Percentiles rank a stretch among this genome's conserved stretches.
Conservation (phyloP, 2,797 vertebrate species). For the Limosa lapponica region DNA sequence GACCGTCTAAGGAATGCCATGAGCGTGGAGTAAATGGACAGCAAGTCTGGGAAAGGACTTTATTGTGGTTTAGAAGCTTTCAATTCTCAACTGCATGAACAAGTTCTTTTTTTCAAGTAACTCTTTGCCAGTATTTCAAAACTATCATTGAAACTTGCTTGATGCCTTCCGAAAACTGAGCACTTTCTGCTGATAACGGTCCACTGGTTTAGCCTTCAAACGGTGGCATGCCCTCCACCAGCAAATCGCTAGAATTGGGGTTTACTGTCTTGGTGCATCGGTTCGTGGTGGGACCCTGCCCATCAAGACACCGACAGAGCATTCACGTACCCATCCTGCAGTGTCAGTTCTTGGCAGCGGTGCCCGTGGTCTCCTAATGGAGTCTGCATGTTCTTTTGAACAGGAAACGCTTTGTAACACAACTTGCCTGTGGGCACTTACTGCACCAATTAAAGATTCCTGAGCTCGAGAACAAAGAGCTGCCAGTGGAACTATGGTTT, state of each 20-base stretch:
- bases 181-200: neutral
- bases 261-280: neutral
- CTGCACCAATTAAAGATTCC: constrained; percentile 63
- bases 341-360: constrained; percentile 1
- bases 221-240: neutral
- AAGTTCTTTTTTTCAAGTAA: constrained; percentile 59
- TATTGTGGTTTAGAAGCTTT: constrained; percentile 75
- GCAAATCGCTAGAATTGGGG: fast-evolving
- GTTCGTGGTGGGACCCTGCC: neutral
- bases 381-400: constrained; percentile 49
- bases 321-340: neutral
- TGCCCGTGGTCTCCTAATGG: constrained; percentile 28
- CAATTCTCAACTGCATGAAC: constrained; percentile 67
- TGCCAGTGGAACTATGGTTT: constrained; percentile 54
- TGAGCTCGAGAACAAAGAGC: constrained; percentile 57
- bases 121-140: constrained; percentile 60
- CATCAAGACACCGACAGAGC: neutral
- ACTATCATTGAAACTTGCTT: neutral
- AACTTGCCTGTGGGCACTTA: constrained; percentile 63
- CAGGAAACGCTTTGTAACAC: constrained; percentile 67
- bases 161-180: neutral
- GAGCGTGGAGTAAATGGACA: constrained; percentile 54
- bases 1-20: constrained; percentile 57
- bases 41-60: constrained; percentile 72
- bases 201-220: neutral